phyloP scores from a whole-genome alignment of 2,797 vertebrate species.

The Micromesistius poutassou region DNA sequence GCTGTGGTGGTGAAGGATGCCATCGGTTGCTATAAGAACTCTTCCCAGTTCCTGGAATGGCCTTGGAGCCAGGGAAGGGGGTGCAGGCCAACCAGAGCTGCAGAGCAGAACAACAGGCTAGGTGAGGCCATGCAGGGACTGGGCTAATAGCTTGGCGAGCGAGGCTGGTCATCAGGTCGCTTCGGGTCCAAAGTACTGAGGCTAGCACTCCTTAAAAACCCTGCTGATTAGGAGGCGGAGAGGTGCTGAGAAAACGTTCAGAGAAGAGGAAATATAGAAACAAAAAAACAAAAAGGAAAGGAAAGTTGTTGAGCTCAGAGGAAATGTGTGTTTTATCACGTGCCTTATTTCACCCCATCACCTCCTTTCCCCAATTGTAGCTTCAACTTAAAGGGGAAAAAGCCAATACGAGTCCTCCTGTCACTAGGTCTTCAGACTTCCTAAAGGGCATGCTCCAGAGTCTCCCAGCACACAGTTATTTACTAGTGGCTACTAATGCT shows the following conservation, averaged over 20 bases:
- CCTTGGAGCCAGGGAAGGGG: constrained; percentile 10
- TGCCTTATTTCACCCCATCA: constrained; percentile 35
- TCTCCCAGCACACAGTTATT: constrained; percentile 28
- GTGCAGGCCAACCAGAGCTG: constrained; percentile 25
- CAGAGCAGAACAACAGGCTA: constrained; percentile 12
- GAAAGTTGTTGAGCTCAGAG: constrained; percentile 29
- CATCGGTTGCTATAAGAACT: constrained; percentile 30
- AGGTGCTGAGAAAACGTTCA: not conserved
- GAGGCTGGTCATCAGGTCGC: not conserved
- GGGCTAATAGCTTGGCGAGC: not conserved
- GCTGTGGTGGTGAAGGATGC: constrained; percentile 46
- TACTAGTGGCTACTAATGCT: constrained; percentile 34
- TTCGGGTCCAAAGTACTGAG: not conserved
- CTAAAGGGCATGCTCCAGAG: constrained; percentile 34
- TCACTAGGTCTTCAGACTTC: constrained; percentile 29
- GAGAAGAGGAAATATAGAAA: not conserved
- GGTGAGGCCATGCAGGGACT: not conserved
- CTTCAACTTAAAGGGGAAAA: constrained; percentile 33
- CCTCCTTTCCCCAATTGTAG: constrained; percentile 38
- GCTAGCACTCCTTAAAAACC: not conserved
- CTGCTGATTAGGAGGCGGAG: not conserved
- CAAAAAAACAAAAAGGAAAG: constrained; percentile 6
- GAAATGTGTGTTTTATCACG: constrained; percentile 50
- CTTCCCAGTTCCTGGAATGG: constrained; percentile 30
- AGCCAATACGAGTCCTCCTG: constrained; percentile 38